Percentiles rank a stretch among this genome's conserved stretches.
Conservation (phyloP, 1,140 invertebrate species). For the Euwallacea fornicatus region DNA sequence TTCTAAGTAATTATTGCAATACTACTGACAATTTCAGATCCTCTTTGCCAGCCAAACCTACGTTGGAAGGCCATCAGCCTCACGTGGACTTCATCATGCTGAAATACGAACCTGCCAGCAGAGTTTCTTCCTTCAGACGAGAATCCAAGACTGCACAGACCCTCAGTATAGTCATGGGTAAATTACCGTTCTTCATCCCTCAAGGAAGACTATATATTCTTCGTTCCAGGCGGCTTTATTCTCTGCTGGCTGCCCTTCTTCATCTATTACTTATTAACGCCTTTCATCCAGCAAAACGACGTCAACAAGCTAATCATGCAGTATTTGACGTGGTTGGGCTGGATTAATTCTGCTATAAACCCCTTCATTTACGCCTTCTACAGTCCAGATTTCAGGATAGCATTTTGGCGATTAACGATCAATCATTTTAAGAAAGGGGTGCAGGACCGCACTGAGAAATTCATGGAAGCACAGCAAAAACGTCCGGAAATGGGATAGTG, state of each 20-base stretch:
- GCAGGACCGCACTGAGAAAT: conserved; percentile 40
- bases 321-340: conserved; percentile 87
- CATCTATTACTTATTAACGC: conserved; percentile 78
- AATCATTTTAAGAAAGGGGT: conserved; percentile 51
- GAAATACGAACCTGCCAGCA: conserved; percentile 52
- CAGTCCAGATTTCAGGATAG: conserved; percentile 80
- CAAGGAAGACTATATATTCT: not conserved
- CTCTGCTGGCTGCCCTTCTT: conserved; percentile 91
- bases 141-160: conserved; percentile 90
- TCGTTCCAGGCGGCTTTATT: conserved; percentile 68
- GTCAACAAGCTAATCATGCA: conserved; percentile 69
- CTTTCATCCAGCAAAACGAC: conserved; percentile 64
- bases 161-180: conserved; percentile 84
- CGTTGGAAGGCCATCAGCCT: conserved; percentile 41
- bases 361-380: conserved; percentile 88
- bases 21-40: conserved; percentile 39
- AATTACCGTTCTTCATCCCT: not conserved
- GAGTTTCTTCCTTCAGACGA: conserved; percentile 66
- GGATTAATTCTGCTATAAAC: conserved; percentile 90
- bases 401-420: conserved; percentile 78
- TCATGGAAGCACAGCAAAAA: conserved; percentile 50
- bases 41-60: conserved; percentile 41
- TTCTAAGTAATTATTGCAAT: not conserved
- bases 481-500: conserved; percentile 32
- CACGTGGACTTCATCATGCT: conserved; percentile 48